These are phyloP conservation scores for Charanyca ferruginea DNA, from an alignment of 2,888 invertebrate genomes.

Conservation along the genomic window DNA sequence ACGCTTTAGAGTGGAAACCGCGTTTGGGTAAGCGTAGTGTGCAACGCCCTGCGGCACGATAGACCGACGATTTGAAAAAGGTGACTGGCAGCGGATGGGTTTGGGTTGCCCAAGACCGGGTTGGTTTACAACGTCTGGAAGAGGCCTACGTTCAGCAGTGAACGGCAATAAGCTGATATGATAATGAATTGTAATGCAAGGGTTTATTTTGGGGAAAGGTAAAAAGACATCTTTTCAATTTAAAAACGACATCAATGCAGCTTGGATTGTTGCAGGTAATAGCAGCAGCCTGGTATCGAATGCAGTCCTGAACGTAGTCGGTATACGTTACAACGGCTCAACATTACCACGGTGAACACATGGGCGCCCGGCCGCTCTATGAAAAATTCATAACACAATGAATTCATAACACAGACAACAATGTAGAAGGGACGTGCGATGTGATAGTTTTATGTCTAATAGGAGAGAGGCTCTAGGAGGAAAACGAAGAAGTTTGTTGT, in stretches of 20 bases:
- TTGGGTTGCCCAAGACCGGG: no score
- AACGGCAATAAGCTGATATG: no score
- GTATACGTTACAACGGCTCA: constrained; percentile 74
- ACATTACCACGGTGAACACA: constrained; percentile 79
- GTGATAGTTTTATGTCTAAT: constrained; percentile 2
- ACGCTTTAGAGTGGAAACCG: no score
- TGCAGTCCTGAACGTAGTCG: constrained; percentile 29
- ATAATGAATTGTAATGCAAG: no score
- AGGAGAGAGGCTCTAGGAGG: background rate
- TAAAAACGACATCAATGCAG: background rate
- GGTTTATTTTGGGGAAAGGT: no score
- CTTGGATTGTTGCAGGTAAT: constrained; percentile 26
- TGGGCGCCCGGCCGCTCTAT: constrained; percentile 77
- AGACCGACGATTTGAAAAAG: no score
- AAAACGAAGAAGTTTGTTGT: background rate
- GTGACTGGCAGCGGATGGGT: no score
- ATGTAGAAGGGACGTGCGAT: constrained; percentile 31
- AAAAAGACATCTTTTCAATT: background rate
- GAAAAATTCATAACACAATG: constrained; percentile 89
- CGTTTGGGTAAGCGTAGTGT: no score
- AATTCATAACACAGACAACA: constrained; percentile 73
- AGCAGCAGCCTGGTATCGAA: constrained; percentile 16
- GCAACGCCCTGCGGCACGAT: no score
- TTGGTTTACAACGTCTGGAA: no score
- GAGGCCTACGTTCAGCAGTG: no score